Percentiles rank a stretch among this genome's conserved stretches.
Evolutionary conservation across 2,113 vertebrate genomes (phyloP).

Genomic region (Mastomys coucha): DNA sequence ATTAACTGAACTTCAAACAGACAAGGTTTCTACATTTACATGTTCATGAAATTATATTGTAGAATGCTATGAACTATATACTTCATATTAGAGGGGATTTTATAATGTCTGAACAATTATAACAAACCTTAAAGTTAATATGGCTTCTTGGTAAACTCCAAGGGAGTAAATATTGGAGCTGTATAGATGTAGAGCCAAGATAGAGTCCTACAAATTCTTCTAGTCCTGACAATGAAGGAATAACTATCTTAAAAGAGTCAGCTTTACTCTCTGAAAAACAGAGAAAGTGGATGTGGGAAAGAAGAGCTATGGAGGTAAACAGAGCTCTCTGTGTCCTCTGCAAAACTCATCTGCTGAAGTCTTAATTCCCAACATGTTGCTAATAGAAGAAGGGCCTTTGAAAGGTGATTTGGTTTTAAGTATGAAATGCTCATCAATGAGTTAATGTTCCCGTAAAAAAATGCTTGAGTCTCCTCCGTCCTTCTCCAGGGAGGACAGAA

Average conservation of each 20-base stretch:
- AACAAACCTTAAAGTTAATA: background rate
- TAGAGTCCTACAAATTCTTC: background rate
- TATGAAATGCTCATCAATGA: background rate
- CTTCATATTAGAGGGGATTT: background rate
- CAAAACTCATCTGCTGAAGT: background rate
- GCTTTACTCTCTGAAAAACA: background rate
- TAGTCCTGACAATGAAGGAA: background rate
- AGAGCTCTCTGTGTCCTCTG: background rate
- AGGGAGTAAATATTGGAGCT: background rate
- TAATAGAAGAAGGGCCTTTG: background rate
- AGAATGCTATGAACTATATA: background rate
- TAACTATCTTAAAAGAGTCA: background rate
- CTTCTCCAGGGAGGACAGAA: background rate
- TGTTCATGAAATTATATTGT: background rate
- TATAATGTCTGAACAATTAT: background rate
- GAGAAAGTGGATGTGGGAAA: background rate
- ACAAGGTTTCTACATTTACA: background rate
- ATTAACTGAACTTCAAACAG: background rate
- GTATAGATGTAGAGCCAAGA: background rate
- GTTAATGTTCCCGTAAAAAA: background rate
- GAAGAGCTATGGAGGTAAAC: background rate
- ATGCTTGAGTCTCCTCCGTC: fast-evolving
- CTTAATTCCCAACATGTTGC: background rate
- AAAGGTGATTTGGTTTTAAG: background rate
- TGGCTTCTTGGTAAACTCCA: background rate